Evolutionary conservation across 1,140 invertebrate species (phyloP), one percentile per base, ranked within the genome.

Genomic region (Muscidifurax raptorellus): DNA sequence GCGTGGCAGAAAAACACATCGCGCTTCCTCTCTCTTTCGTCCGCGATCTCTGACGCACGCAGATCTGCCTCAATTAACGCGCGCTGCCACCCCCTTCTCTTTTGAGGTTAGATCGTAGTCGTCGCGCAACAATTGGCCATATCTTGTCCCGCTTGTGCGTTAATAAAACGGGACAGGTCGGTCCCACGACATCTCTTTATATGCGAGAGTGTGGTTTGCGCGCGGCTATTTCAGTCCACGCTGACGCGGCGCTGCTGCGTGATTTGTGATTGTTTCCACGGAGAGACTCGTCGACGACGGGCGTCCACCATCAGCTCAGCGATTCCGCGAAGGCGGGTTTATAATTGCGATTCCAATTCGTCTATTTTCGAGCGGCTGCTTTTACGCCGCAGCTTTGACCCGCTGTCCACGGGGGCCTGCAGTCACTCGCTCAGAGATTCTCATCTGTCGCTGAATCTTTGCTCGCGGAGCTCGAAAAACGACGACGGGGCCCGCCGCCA

Each of bases 211-310:
- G n/a, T n/a, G n/a, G n/a, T n/a, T n/a, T n/a, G 25, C n/a, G 32
- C 25, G 18, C 25, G 2, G 75, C 36, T 80, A 67, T 76, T 80
- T 76, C 6, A 13, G 78, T 30, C 7, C 5, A 15, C 22, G 27
- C 9, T 40, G 84, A 69, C 36, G 71, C n/a, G 25, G 52, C 64
- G 12, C 12, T 32, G 12, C 15, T 40, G 30, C 32, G 30, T 78
- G 64, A 69, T 78, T 83, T 83, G 75, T 78, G 82, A 83, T 83
- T 83, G 82, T 83, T 78, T 83, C 75, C 74, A 47, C 75, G 72
- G 74, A 76, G 72, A 40, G 36, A 40, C 36, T 32, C n/a, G 78
- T 72, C 22, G 72, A 59, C 59, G 30, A 67, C 80, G 2, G 44
- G 7, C 22, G 71, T 28, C 69, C 80, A 30, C n/a, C 44, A 47